Evolutionary conservation across 2,888 invertebrate species (phyloP).

Genomic region (Drosophila bunnanda): DNA sequence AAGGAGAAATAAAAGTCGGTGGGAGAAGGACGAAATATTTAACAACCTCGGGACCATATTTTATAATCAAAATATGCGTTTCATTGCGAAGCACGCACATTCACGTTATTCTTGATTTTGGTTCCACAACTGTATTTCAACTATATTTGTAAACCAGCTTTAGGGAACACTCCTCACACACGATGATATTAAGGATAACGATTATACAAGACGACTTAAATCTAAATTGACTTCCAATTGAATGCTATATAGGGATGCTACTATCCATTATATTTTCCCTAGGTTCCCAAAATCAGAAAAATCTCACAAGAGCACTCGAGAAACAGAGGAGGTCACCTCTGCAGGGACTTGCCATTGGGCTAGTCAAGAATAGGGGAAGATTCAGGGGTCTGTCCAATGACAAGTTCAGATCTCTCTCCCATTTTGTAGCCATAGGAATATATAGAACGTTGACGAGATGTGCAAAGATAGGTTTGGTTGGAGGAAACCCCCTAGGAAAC

Average conservation of each 20-base stretch:
- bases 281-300: conserved; percentile 6
- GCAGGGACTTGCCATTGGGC: conserved; percentile 62
- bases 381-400: conserved; percentile 73
- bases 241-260: conserved; percentile 7
- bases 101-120: conserved; percentile 26
- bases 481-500: conserved; percentile 33
- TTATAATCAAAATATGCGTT: conserved; percentile 84
- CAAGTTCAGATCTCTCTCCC: conserved; percentile 21
- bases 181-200: conserved; percentile 29
- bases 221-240: conserved; percentile 71
- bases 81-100: conserved; percentile 74
- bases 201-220: conserved; percentile 43
- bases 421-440: conserved; percentile 41
- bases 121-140: conserved; percentile 49
- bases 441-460: conserved; percentile 35
- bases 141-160: conserved; percentile 60
- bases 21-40: conserved; percentile 43
- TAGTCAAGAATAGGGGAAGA: conserved; percentile 83
- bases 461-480: conserved; percentile 45
- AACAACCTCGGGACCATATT: conserved; percentile 84
- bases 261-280: conserved; percentile 11
- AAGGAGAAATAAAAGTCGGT: conserved; percentile 2
- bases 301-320: conserved; percentile 22
- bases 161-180: conserved; percentile 60
- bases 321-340: not conserved